Percentiles rank a stretch among this genome's conserved stretches.
Conservation (phyloP, 2,797 vertebrate species). For the Molossus molossus region DNA sequence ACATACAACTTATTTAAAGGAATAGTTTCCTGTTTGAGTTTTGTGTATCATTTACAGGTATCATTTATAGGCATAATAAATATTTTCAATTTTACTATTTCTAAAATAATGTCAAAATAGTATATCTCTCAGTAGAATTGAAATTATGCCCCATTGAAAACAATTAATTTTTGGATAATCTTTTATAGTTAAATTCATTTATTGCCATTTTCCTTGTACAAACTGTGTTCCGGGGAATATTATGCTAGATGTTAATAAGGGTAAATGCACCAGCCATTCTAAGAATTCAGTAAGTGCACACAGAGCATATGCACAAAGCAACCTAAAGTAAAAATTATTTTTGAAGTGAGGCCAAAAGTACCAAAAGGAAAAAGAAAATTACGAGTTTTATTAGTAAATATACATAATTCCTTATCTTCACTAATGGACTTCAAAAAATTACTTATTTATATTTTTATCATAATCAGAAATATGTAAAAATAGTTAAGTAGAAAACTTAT, state of each 20-base stretch:
- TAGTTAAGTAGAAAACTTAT: neutral
- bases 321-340: neutral
- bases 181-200: neutral
- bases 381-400: neutral
- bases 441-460: neutral
- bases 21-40: neutral
- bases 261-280: neutral
- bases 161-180: neutral
- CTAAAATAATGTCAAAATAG: neutral
- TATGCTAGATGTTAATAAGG: neutral
- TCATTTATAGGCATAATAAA: neutral
- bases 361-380: neutral
- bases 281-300: neutral
- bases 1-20: neutral
- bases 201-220: neutral
- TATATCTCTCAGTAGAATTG: neutral
- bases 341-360: neutral
- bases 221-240: neutral
- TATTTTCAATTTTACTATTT: conserved; percentile 15
- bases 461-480: neutral
- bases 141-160: neutral
- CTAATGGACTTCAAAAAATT: neutral
- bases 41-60: neutral
- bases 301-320: neutral
- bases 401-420: neutral